phyloP scores from a whole-genome alignment of 2,113 vertebrate species.

The Ceyx margarethae region DNA sequence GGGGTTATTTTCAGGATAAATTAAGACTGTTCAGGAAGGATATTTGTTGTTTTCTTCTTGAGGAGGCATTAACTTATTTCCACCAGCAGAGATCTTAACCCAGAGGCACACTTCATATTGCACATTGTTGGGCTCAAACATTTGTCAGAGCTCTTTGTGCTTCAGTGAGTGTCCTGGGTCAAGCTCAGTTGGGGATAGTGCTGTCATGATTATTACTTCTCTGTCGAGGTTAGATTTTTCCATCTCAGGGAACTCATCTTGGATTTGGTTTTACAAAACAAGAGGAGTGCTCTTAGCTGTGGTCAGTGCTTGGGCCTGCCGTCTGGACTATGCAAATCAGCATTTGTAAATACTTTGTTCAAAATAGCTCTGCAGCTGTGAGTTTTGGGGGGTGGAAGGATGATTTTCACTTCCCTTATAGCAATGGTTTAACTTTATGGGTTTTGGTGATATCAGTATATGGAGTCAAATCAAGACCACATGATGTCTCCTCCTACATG shows the following conservation, averaged over 20 bases:
- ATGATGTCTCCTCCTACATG: neutral
- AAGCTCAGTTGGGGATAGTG: neutral
- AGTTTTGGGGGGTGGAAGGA: neutral
- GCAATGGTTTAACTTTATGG: neutral
- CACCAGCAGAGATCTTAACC: neutral
- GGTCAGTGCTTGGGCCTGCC: neutral
- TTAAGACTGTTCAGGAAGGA: neutral
- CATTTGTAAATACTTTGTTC: neutral
- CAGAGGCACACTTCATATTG: neutral
- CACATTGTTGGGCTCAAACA: neutral
- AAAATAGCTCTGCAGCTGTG: constrained; percentile 25
- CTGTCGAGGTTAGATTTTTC: neutral
- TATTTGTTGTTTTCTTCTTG: neutral
- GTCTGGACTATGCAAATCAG: constrained; percentile 3
- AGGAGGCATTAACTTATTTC: neutral
- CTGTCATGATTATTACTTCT: neutral
- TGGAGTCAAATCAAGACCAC: neutral
- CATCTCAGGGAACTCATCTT: neutral
- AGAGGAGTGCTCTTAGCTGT: neutral
- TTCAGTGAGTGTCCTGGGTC: neutral
- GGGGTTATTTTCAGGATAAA: neutral
- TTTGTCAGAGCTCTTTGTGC: neutral
- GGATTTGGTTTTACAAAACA: neutral
- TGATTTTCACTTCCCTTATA: neutral
- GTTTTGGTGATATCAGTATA: neutral